Conservation (phyloP, 2,888 invertebrate genomes). For the Erebia aethiops region DNA sequence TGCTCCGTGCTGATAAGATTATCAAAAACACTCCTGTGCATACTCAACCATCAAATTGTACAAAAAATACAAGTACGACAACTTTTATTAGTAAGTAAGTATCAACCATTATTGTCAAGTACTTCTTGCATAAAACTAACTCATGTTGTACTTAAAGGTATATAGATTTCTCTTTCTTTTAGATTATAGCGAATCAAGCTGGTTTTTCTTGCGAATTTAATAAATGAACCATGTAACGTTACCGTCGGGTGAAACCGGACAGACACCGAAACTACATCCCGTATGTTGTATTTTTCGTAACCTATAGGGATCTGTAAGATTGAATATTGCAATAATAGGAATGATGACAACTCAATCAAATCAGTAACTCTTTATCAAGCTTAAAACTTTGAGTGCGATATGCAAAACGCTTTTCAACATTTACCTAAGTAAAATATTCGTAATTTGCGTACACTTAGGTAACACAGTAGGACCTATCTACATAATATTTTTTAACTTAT, state of each 20-base stretch:
- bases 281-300: no score
- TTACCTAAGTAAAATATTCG: neutral
- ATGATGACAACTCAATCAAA: no score
- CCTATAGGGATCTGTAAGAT: no score
- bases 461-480: neutral
- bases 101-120: no score
- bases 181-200: constrained; percentile 1
- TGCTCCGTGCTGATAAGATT: constrained; percentile 35
- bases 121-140: no score
- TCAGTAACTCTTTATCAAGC: no score
- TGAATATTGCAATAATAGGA: no score
- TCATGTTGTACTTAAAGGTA: no score
- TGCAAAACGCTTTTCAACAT: neutral
- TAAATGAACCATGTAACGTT: neutral
- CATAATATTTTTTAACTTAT: neutral
- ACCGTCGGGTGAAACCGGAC: no score
- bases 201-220: neutral
- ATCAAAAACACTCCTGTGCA: constrained; percentile 41
- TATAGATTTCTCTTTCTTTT: neutral
- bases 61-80: neutral
- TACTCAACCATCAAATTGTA: constrained; percentile 8
- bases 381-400: no score
- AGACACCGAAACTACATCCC: no score
- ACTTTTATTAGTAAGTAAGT: neutral
- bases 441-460: constrained; percentile 5